Evolutionary conservation across 2,797 vertebrate species (phyloP).

Genomic region (Sebastes trivittatus): DNA sequence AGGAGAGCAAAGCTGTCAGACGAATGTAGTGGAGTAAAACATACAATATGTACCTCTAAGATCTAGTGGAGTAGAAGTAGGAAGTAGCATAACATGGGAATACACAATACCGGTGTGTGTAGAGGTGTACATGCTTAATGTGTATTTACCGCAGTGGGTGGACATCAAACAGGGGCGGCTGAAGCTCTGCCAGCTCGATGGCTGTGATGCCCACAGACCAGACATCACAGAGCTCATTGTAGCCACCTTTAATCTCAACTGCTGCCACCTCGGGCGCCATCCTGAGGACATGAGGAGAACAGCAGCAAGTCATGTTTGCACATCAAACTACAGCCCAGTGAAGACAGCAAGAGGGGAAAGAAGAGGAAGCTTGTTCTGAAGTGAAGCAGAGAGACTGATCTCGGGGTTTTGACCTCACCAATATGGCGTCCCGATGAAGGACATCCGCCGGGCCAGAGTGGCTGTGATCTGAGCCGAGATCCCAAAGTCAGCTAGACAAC

Average conservation of each 20-base stretch:
- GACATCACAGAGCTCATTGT: conserved; percentile 91
- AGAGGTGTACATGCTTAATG: not conserved
- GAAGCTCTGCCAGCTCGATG: conserved; percentile 89
- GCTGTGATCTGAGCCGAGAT: conserved; percentile 94
- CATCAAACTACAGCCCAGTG: not conserved
- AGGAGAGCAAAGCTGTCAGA: not conserved
- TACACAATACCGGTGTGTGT: not conserved
- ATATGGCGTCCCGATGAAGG: conserved; percentile 94
- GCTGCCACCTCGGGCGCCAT: conserved; percentile 95
- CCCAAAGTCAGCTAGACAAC: conserved; percentile 88
- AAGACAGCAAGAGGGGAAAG: not conserved
- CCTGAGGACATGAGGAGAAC: conserved; percentile 74
- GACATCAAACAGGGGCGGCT: conserved; percentile 90
- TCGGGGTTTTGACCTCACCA: conserved; percentile 80
- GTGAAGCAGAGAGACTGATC: not conserved
- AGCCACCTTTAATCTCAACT: conserved; percentile 92
- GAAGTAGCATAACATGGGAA: not conserved
- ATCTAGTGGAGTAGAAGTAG: not conserved
- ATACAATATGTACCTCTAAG: not conserved
- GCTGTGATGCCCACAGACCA: conserved; percentile 95
- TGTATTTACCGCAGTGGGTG: conserved; percentile 87
- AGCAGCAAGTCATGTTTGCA: not conserved
- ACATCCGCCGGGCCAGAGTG: conserved; percentile 90
- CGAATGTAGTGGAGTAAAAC: not conserved
- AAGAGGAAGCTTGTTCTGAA: not conserved